These are phyloP conservation scores for Volucella inflata DNA, from an alignment of 2,888 invertebrate species.

Conservation along the genomic window DNA sequence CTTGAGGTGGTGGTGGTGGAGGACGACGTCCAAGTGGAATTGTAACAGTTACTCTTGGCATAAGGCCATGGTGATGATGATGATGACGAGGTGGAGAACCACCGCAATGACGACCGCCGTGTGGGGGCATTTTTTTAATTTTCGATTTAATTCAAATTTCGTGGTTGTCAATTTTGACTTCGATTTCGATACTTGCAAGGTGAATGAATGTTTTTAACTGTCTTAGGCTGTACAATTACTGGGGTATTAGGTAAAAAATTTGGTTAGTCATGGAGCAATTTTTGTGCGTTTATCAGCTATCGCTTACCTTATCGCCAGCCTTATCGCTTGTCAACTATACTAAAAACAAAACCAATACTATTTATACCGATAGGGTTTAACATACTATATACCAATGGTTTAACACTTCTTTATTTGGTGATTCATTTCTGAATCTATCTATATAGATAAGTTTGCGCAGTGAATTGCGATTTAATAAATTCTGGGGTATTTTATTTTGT, in stretches of 20 bases:
- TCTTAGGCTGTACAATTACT: background rate
- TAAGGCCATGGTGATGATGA: slow-evolving; percentile 52
- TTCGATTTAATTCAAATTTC: background rate
- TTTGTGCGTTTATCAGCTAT: background rate
- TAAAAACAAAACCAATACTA: slow-evolving; percentile 20
- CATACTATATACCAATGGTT: no score
- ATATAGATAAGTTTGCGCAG: background rate
- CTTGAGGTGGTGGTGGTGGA: slow-evolving; percentile 66
- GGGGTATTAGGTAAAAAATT: slow-evolving; percentile 17
- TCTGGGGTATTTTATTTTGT: no score
- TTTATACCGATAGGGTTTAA: slow-evolving; percentile 15
- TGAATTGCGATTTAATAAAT: background rate
- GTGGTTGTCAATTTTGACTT: background rate
- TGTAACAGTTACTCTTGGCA: slow-evolving; percentile 61
- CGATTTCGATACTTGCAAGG: slow-evolving; percentile 26
- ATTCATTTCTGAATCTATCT: background rate
- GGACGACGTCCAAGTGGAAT: slow-evolving; percentile 56
- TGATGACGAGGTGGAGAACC: slow-evolving; percentile 37
- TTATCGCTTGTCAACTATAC: slow-evolving; percentile 49
- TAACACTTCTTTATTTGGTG: slow-evolving; percentile 24
- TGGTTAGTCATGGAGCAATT: slow-evolving; percentile 24
- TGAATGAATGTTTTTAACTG: slow-evolving; percentile 48
- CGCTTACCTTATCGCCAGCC: slow-evolving; percentile 19
- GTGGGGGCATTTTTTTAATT: slow-evolving; percentile 59
- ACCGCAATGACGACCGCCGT: slow-evolving; percentile 46